These are phyloP conservation scores for Cuculus canorus DNA, from an alignment of 2,797 vertebrate genomes.

Conservation along the genomic window DNA sequence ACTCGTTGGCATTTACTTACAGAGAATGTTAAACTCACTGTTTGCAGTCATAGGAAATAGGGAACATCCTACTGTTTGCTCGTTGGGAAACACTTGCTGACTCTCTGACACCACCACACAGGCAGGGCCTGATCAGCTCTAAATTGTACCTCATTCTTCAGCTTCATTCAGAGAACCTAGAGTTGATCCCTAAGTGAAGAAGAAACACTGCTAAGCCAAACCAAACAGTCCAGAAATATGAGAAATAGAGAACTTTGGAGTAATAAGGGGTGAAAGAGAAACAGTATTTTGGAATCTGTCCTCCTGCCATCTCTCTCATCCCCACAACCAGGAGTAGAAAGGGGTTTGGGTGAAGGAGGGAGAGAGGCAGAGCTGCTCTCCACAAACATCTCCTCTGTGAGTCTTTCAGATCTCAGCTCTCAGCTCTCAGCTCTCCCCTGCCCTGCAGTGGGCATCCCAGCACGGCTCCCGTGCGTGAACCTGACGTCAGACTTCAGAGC, in stretches of 20 bases:
- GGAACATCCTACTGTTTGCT: background rate
- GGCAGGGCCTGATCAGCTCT: background rate
- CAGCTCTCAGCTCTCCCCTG: background rate
- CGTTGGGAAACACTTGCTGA: background rate
- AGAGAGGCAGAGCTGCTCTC: background rate
- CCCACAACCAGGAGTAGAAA: background rate
- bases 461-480: background rate
- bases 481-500: conserved; percentile 24
- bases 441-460: background rate
- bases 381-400: background rate
- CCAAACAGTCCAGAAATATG: background rate
- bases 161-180: background rate
- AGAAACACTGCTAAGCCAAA: background rate
- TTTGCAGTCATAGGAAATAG: background rate
- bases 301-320: background rate
- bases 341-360: background rate
- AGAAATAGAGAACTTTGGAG: background rate
- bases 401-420: background rate
- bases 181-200: background rate
- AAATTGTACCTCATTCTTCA: background rate
- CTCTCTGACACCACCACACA: background rate
- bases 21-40: background rate
- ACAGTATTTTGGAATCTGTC: background rate
- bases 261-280: background rate
- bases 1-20: background rate